A percentile compares a stretch with the other conserved stretches of the same genome.
These are phyloP conservation scores for Pemphredon lugubris DNA, from an alignment of 2,888 invertebrate species.

Conservation along the genomic window DNA sequence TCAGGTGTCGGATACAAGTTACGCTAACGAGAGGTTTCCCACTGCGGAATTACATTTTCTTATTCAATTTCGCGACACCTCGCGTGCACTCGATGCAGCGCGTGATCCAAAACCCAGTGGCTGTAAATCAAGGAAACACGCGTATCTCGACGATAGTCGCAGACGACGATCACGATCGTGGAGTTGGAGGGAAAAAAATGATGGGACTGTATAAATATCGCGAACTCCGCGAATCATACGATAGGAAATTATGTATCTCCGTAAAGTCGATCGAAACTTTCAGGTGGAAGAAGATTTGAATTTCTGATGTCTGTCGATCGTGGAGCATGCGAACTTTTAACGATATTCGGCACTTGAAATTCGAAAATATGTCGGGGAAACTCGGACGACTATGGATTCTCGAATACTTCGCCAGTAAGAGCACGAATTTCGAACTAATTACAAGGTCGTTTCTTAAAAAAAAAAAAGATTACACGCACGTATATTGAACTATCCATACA, in stretches of 20 bases:
- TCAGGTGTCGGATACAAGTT: too few species aligned
- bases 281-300: conserved; percentile 14
- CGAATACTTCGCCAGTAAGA: too few species aligned
- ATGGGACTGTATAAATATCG: conserved; percentile 1
- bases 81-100: not conserved
- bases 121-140: not conserved
- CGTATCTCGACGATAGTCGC: not conserved
- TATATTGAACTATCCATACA: too few species aligned
- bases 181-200: not conserved
- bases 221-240: not conserved
- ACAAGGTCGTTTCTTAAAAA: too few species aligned
- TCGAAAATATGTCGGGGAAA: not conserved
- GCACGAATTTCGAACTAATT: too few species aligned
- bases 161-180: not conserved
- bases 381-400: too few species aligned
- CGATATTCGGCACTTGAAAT: not conserved
- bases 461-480: too few species aligned
- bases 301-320: conserved; percentile 1
- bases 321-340: conserved; percentile 1
- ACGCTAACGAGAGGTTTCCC: too few species aligned
- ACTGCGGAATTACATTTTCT: not conserved
- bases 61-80: not conserved
- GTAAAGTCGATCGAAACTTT: conserved; percentile 23
- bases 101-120: not conserved
- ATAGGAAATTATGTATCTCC: not conserved